Conservation (phyloP, 2,888 invertebrate genomes). For the Synanthedon myopaeformis region DNA sequence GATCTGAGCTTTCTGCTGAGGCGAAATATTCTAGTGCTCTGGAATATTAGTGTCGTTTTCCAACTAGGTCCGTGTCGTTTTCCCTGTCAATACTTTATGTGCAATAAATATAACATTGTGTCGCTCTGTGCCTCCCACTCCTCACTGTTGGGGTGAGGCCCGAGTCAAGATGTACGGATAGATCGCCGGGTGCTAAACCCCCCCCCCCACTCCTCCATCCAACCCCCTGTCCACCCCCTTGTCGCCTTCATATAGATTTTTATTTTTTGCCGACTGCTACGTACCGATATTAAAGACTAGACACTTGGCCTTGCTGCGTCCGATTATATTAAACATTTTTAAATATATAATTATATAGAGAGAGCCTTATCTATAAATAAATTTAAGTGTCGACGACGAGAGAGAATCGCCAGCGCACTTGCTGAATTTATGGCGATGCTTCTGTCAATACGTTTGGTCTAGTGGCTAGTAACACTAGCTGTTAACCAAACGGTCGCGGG, state of each 20-base stretch:
- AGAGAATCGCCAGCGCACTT: too few relatives aligned
- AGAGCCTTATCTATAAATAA: too few relatives aligned
- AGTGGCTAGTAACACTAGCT: too few relatives aligned
- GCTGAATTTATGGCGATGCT: too few relatives aligned
- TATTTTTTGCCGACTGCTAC: constrained; percentile 40
- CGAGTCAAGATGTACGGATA: constrained; percentile 14
- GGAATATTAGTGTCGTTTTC: not conserved
- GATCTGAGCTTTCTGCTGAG: not conserved
- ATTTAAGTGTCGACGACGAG: too few relatives aligned
- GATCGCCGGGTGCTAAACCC: constrained; percentile 11
- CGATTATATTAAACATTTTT: constrained; percentile 1
- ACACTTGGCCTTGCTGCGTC: constrained; percentile 7
- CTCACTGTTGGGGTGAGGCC: not conserved
- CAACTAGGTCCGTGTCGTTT: not conserved
- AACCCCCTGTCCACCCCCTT: constrained; percentile 19
- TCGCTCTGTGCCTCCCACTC: not conserved
- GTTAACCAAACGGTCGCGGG: too few relatives aligned
- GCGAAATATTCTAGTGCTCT: not conserved
- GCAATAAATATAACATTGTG: not conserved
- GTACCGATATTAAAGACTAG: constrained; percentile 46
- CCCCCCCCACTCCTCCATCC: constrained; percentile 1
- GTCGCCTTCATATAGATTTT: constrained; percentile 49
- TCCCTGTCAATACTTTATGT: not conserved
- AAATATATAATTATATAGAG: too few relatives aligned
- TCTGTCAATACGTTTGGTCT: too few relatives aligned